Evolutionary conservation across 30 jellyfish, hydroid and myxozoan species (phyloP), one percentile per base, ranked within the genome.

Genomic region (Sanderia malayensis): DNA sequence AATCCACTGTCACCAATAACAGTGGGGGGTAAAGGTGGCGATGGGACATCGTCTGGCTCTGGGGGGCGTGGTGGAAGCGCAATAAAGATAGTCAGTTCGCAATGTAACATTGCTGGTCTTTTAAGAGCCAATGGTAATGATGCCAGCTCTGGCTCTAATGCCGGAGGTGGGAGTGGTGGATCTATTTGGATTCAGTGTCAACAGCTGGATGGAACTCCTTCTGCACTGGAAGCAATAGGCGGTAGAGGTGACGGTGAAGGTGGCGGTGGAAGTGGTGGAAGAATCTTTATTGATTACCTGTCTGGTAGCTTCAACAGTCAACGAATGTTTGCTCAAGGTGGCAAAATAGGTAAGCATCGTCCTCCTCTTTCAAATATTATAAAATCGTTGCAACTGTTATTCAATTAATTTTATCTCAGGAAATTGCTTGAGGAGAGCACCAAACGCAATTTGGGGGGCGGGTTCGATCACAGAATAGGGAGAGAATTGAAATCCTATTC

Each of bases 141-240:
- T 44, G 87, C 72, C 17, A 44, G 26, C 20, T 71, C 19, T 4
- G 19, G 68, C 9, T 2, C 46, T 4, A 25, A 25, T 61, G 79
- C 62, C 7, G 87, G 87, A 0, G 87, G 87, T 21, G 87, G 87
- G 19, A 71, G 75, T 37, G 87, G 87, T 4, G 87, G 87, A n/a
- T 19, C 79, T 29, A 46, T 75, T 21, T 28, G 52, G 19, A 2
- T 75, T 6, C 46, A 59, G 49, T 75, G 87, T 46, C 55, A 46
- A 17, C 63, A 75, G 71, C 32, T 75, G 1, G 19, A 37, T 22
- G 87, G 87, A 22, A 61, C 24, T 31, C 67, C 76, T n/a, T 4
- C 31, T n/a, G 10, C 6, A 6, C 13, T 75, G 63, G 87, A 75
- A 30, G 87, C 87, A 7, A 53, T 45, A 10, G 87, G 87, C 10